Base-by-base conservation (phyloP, 2,888 invertebrate genomes). In the Andrena bicolor region DNA sequence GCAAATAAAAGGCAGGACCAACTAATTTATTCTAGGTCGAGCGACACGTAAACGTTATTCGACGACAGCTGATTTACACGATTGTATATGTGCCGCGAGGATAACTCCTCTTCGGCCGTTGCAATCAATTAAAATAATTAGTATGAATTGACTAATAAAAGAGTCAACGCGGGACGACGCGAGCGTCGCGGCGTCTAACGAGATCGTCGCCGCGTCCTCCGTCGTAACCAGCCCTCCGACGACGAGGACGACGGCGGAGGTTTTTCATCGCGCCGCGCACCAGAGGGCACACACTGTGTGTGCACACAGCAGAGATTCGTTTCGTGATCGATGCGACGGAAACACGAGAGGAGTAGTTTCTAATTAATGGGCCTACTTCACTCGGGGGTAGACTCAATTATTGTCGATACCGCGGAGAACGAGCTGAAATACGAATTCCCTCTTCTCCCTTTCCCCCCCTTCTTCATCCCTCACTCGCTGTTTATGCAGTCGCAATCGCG, bases 321-420 rank as follows among this genome's bases (percentile, higher is more conserved):
- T 76, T 23, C 32, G 71, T 80, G 85, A 82, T 83, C 73, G 68
- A 83, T 82, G 85, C 69, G 85, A 85, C 80, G 83, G 80, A 85
- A 85, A 85, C 80, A 85, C 83, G 88, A 76, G 80, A 82, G 73
- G 56, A 76, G 80, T 87, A 82, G 88, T 88, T 88, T 87, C 87
- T 90, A 91, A 91, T 91, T 91, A 91, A 90, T 89, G 90, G 85
- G 74, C 79, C 88, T 81, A 83, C 86, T 87, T 86, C 84, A 83
- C 87, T 88, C 85, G 84, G 80, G 69, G 86, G 87, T 86, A 86
- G 86, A 90, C 89, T 91, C 92, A 90, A 92, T 92, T 92, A 92
- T 92, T 89, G 90, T 91, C 89, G 89, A 91, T 89, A 90, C 80
- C 68, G 87, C 86, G 88, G 89, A 85, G 87, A 86, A 86, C 82